phyloP scores from a whole-genome alignment of 2,888 invertebrate species.

The Drosophila siamana region DNA sequence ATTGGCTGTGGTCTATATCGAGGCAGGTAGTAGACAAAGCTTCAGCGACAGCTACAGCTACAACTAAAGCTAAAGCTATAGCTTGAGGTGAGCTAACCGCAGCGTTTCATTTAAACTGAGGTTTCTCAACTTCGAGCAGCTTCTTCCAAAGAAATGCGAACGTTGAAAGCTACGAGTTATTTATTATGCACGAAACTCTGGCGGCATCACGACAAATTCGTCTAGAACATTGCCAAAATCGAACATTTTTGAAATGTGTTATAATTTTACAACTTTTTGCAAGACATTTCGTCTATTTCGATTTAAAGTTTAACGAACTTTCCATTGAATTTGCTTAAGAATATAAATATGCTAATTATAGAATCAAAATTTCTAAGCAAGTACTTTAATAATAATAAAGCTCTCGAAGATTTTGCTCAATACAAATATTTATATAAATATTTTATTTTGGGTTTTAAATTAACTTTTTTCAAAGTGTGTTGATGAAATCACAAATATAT shows the following conservation, averaged over 20 bases:
- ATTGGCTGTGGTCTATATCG: conserved; percentile 56
- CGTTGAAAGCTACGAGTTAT: not conserved
- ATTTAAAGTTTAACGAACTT: not conserved
- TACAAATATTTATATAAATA: too few relatives aligned
- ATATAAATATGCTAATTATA: too few relatives aligned
- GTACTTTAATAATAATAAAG: too few relatives aligned
- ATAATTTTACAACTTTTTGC: not conserved
- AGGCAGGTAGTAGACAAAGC: not conserved
- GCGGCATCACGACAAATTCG: not conserved
- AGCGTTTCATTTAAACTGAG: conserved; percentile 69
- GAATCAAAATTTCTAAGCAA: too few relatives aligned
- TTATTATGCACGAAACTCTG: not conserved
- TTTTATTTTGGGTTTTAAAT: too few relatives aligned
- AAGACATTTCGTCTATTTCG: not conserved
- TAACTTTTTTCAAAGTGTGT: too few relatives aligned
- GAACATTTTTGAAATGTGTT: not conserved
- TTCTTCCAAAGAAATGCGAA: conserved; percentile 11
- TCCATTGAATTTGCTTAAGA: not conserved
- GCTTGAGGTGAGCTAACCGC: conserved; percentile 48
- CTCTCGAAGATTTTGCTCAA: too few relatives aligned
- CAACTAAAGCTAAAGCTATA: not conserved
- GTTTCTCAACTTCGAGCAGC: conserved; percentile 29
- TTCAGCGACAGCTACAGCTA: conserved; percentile 1
- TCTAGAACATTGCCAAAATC: not conserved
- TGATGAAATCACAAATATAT: too few relatives aligned